Evolutionary conservation across 2,113 vertebrate species (phyloP), one percentile per base, ranked within the genome.

Genomic region (Festucalex cinctus): DNA sequence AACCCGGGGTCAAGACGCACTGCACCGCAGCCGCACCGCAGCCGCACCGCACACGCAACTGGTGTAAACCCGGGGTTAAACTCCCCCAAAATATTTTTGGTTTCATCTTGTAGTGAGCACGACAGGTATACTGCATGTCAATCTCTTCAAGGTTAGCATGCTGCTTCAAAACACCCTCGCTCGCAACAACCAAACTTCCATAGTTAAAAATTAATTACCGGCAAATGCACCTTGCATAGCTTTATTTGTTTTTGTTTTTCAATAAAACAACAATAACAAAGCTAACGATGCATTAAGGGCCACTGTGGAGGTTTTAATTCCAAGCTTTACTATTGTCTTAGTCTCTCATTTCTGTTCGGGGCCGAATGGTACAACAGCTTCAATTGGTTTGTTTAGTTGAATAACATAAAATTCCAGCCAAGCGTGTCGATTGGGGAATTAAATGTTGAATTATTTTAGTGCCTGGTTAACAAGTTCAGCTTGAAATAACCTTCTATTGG

Each of bases 251-350:
- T 51, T 22, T 8, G 9, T 51, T 51, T 8, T 10, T 51, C 9
- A n/a, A 51, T 51, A 51, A 51, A 51, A 51, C 48, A n/a, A 51
- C n/a, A 51, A 51, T 51, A 51, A 51, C 48, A 22, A 51, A 51
- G 48, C 20, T 22, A 51, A 51, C 48, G 3, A 51, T 22, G 48
- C 48, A 10, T 19, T 22, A 9, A 51, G 48, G 20, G 48, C 48
- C 20, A 51, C 9, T 22, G 48, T 12, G 48, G 48, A 51, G n/a
- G 44, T 46, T n/a, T 20, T 22, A n/a, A 51, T 22, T n/a, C n/a
- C 8, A 51, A 51, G 20, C 8, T 22, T 22, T 22, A 22, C n/a
- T 20, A 51, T 22, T 51, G 8, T n/a, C 7, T 51, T n/a, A 51
- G 9, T 51, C 48, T 51, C n/a, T 51, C 7, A 51, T 22, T 51